Base-by-base conservation (phyloP, 2,113 vertebrate species). In the Hiodon tergisus region DNA sequence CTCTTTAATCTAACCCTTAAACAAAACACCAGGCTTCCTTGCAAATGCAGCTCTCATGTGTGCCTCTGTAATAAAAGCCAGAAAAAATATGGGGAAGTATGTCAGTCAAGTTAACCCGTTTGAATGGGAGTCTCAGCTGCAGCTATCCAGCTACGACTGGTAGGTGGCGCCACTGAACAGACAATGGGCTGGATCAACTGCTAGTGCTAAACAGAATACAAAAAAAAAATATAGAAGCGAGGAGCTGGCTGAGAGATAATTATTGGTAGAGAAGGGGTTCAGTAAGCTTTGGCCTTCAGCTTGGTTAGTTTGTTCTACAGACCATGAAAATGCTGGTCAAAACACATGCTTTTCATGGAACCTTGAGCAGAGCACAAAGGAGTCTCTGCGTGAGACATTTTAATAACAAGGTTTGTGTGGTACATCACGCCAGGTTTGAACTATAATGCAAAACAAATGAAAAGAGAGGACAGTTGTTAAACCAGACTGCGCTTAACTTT, bases 101-200 rank as follows among this genome's bases (percentile, higher is more conserved):
- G 58, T 11, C 9, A 59, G 58, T 14, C 3, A 14, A 59, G 9
- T 59, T 13, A 51, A 74, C 11, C 59, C 9, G 9, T 6, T 16
- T 52, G 50, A 14, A 10, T 8, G 2, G 11, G 3, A 2, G 54
- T 46, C 17, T 16, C 9, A 13, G 53, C 3, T 66, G 54, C 16
- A 48, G 52, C 17, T 63, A 46, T 14, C 31, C 4, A 1, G 6
- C 31, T 9, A 4, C 3, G 17, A 71, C 83, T 86, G 87, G 83
- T 78, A 87, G 89, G 77, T 86, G 89, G 88, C 83, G 87, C 82
- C 88, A 46, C 87, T 86, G 79, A 83, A 86, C 72, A 81, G 76
- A 8, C 14, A 9, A 59, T 71, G 31, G 31, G 31, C 31, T 31
- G 31, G 31, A 31, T 59, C 14, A 55, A 47, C 16, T 59, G 11